Base-by-base conservation (phyloP, 2,888 invertebrate species). In the Oeneis ivallda region DNA sequence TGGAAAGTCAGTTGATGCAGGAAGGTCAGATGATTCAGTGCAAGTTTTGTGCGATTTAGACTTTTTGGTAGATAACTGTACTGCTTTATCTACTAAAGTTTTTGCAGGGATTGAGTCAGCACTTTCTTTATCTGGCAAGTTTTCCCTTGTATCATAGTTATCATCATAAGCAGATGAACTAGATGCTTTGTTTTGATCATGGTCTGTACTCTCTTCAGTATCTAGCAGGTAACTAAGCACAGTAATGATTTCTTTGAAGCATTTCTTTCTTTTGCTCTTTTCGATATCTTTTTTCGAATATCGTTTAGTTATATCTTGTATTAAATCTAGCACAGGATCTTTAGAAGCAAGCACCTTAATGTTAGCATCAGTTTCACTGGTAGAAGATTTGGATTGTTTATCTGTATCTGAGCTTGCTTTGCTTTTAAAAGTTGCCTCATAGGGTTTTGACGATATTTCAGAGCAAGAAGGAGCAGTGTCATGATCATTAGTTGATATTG, bases 181-280 rank as follows among this genome's bases (percentile, higher is more conserved):
- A 10, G 66, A 54, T n/a, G 61, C 56, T 72, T 68, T 75, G 37
- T 66, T 73, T 49, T 68, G 64, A 9, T 73, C 71, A 2, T 66
- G 69, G 52, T 84, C 82, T 4, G 79, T 76, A 66, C 78, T 78
- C 1, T 88, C 90, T 50, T 89, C 90, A 10, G 91, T 92, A 68
- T 91, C 89, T 52, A 92, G 77, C 37, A 92, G 80, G 71, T 91
- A 89, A 65, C 86, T 88, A 13, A 92, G 75, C 41, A 89, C 80
- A 26, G 81, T 77, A 63, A 92, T 80, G 19, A 92, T 89, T 75
- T 91, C 92, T 67, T 84, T 85, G 47, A 87, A 89, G 72, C 89
- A 87, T 76, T 89, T 90, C 69, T 85, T 90, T 64, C 83, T 83
- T 69, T 83, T 86, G 50, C 70, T 77, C 66, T 82, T 87, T 52